Base-by-base conservation (phyloP, 2,888 invertebrate species). In the Sinelater perroti region DNA sequence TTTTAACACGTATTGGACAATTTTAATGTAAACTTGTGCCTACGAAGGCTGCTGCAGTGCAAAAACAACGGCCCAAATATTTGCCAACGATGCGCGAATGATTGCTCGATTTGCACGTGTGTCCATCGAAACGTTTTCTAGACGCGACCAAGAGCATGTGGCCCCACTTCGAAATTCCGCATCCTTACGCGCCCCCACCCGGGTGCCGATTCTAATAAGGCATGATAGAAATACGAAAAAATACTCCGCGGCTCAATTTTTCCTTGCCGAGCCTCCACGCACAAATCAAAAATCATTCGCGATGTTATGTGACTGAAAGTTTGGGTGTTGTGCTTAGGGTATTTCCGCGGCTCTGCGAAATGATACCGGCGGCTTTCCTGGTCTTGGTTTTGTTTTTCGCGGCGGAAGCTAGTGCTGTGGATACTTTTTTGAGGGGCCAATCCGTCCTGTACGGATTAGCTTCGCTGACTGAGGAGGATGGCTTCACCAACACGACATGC, bases 371-470 rank as follows among this genome's bases (percentile, higher is more conserved):
- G 5, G 36, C 30, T 24, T 17, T 14, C 16, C 33, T 35, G 26
- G 10, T 55, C 18, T 18, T 59, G 14, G 17, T 26, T 42, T 21
- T 52, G 36, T 1, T 38, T 7, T 30, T 54, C 14, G 46, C 45
- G 18, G 13, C 51, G 14, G 13, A 44, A 55, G 56, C 51, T 8
- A 47, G 30, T 35, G 17, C 30, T 52, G 46, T 65, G 11, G 63
- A 61, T 53, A 59, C 66, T 7, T 61, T 55, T 42, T 56, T 72
- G 49, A 60, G 65, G 51, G 65, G 60, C 3, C 65, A 67, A 33
- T 68, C 70, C 1, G 61, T 72, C 6, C 57, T 72, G 11, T 73
- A 72, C 46, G 73, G 73, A 16, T 47, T 73, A 21, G 53, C 69
- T 3, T 61, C 63, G 6, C 53, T 71, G 30, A 66, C 66, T 1